These are phyloP conservation scores for Limnephilus marmoratus DNA, from an alignment of 2,888 invertebrate species.

Conservation along the genomic window DNA sequence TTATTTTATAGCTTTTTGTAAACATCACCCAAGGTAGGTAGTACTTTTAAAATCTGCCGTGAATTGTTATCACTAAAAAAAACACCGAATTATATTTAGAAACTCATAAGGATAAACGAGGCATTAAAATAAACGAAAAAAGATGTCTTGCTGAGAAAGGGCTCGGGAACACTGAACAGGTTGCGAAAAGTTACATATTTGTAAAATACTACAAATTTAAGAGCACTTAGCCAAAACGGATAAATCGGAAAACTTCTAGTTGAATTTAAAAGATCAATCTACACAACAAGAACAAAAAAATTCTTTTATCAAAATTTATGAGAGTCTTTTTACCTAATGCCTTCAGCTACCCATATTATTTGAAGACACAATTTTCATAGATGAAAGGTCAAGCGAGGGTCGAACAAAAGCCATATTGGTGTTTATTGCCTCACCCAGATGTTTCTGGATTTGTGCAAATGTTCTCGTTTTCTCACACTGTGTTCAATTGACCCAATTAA, in stretches of 20 bases:
- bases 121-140: background rate
- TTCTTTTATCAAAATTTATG: no score
- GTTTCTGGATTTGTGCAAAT: constrained; percentile 18
- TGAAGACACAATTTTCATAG: background rate
- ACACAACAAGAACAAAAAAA: background rate
- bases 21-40: no score
- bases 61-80: background rate
- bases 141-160: background rate
- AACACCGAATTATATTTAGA: background rate
- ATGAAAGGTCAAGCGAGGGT: background rate
- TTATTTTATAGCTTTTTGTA: background rate
- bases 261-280: background rate
- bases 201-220: background rate
- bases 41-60: background rate
- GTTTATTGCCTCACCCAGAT: constrained; percentile 4
- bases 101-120: background rate
- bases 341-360: background rate
- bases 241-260: background rate
- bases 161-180: background rate
- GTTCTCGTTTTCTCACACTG: constrained; percentile 31
- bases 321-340: background rate
- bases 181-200: no score
- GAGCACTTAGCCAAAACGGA: background rate
- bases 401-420: background rate
- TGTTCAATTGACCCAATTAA: constrained; percentile 34